These are phyloP conservation scores for Abramis brama DNA, from an alignment of 2,113 vertebrate species.

Conservation along the genomic window DNA sequence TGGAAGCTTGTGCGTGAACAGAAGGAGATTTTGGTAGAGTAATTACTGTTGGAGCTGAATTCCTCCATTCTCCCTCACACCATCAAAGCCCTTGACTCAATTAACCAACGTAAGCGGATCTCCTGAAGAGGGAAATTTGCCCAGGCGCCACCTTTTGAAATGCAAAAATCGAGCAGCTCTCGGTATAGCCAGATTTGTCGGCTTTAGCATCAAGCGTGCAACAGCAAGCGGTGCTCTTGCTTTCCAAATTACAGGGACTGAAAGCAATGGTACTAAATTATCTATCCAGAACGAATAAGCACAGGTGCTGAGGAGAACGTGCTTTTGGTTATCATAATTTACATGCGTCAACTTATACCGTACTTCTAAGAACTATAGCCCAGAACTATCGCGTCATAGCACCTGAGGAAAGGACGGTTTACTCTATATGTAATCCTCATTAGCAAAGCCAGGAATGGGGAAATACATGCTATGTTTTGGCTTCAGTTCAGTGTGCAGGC, in stretches of 20 bases:
- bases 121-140: slow-evolving; percentile 53
- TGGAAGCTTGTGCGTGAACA: neutral
- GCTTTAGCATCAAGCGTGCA: slow-evolving; percentile 54
- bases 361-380: neutral
- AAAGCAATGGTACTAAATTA: slow-evolving; percentile 23
- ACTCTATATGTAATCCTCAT: slow-evolving; percentile 39
- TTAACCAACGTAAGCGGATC: slow-evolving; percentile 65
- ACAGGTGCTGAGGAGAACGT: neutral
- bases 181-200: slow-evolving; percentile 54
- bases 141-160: slow-evolving; percentile 70
- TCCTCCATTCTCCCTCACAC: slow-evolving; percentile 65
- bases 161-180: slow-evolving; percentile 65
- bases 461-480: slow-evolving; percentile 33
- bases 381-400: neutral
- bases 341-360: neutral
- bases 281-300: neutral
- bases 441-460: neutral
- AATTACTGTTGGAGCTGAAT: slow-evolving; percentile 71
- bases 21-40: slow-evolving; percentile 61
- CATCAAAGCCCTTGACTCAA: slow-evolving; percentile 74
- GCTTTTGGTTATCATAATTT: slow-evolving; percentile 22
- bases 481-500: slow-evolving; percentile 28
- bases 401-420: slow-evolving; percentile 28
- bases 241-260: slow-evolving; percentile 27
- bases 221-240: slow-evolving; percentile 40